phyloP scores from a whole-genome alignment of 2,888 invertebrate species.

The Luperina nickerlii region DNA sequence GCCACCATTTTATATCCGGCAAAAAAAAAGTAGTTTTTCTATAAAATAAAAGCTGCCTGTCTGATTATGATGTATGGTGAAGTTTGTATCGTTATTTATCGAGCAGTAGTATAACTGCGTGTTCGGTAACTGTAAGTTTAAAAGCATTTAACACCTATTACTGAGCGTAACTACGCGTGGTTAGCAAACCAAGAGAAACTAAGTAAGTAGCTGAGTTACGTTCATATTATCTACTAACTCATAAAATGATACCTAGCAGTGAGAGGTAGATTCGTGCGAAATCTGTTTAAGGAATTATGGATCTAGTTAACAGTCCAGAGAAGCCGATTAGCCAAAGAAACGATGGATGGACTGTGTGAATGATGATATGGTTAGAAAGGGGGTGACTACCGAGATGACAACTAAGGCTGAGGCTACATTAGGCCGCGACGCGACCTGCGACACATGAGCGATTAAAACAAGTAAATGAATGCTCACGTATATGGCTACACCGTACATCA shows the following conservation, averaged over 20 bases:
- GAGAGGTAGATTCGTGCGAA: neutral
- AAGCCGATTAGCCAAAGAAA: neutral
- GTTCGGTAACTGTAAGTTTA: conserved; percentile 40
- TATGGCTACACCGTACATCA: too few relatives aligned
- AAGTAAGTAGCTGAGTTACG: neutral
- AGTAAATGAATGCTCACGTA: too few relatives aligned
- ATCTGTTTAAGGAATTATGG: neutral
- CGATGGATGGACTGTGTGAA: neutral
- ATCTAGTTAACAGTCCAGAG: neutral
- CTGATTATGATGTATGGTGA: conserved; percentile 28
- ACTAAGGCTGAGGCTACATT: too few relatives aligned
- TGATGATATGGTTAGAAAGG: neutral
- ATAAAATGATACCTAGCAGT: neutral
- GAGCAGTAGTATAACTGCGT: conserved; percentile 37
- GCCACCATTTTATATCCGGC: neutral
- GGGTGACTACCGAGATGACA: neutral
- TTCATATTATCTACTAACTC: conserved; percentile 8
- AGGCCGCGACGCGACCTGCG: too few relatives aligned
- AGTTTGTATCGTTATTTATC: conserved; percentile 44
- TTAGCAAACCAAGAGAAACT: conserved; percentile 34
- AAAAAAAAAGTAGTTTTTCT: neutral
- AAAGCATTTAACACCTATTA: conserved; percentile 56
- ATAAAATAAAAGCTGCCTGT: neutral
- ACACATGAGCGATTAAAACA: too few relatives aligned
- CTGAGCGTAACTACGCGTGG: conserved; percentile 38